Conservation (phyloP, 2,113 vertebrate species). For the Athene noctua region DNA sequence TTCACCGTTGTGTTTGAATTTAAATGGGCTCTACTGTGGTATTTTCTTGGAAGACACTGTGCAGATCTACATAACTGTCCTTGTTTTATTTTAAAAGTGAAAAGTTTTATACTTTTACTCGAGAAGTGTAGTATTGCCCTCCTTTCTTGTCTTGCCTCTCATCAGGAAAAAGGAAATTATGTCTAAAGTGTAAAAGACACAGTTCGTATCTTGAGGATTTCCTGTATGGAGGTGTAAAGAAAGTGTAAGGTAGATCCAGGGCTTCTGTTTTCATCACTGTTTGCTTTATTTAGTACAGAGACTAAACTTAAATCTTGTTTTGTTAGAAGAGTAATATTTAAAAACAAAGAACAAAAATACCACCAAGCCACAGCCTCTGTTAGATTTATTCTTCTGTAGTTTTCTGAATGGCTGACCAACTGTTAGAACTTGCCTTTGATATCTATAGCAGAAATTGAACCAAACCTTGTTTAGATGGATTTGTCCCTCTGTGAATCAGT, state of each 20-base stretch:
- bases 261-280: background rate
- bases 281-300: conserved; percentile 7
- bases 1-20: background rate
- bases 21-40: background rate
- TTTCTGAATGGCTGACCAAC: background rate
- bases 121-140: background rate
- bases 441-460: background rate
- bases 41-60: background rate
- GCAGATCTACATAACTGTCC: background rate
- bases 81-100: background rate
- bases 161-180: background rate
- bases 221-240: background rate
- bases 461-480: background rate
- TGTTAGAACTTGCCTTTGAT: conserved; percentile 2
- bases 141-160: background rate
- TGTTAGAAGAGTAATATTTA: background rate
- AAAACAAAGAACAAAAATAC: background rate
- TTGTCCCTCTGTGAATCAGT: background rate
- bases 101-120: background rate
- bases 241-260: background rate
- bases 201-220: background rate
- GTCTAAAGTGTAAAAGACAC: background rate
- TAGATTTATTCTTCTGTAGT: background rate
- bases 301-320: background rate
- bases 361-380: background rate